These are phyloP conservation scores for Bursaphelenchus mucronatus DNA, from an alignment of 1,140 invertebrate species.

Conservation along the genomic window DNA sequence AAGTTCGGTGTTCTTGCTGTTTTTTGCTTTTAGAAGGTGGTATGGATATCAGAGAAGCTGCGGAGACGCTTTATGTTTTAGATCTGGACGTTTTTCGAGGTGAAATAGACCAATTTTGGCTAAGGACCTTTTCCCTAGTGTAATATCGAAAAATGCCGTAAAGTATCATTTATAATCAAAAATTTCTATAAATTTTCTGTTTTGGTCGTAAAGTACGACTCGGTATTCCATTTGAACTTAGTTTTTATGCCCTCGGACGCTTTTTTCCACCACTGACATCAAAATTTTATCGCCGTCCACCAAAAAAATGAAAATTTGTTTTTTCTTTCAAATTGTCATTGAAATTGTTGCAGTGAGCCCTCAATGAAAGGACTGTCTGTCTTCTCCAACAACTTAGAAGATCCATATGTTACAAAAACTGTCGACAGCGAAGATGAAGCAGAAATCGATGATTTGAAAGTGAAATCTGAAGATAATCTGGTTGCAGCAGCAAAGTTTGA, in stretches of 20 bases:
- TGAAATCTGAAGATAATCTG: constrained; percentile 33
- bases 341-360: constrained; percentile 19
- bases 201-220: too few relatives aligned
- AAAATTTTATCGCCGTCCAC: too few relatives aligned
- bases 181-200: not conserved
- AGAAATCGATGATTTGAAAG: constrained; percentile 32
- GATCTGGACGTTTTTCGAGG: constrained; percentile 19
- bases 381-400: constrained; percentile 25
- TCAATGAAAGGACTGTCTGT: constrained; percentile 38
- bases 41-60: not conserved
- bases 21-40: not conserved
- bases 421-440: constrained; percentile 38
- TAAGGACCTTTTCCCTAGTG: too few relatives aligned
- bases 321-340: not conserved
- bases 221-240: too few relatives aligned
- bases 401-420: constrained; percentile 40
- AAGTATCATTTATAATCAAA: not conserved
- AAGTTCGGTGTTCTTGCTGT: not conserved
- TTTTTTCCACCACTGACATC: too few relatives aligned
- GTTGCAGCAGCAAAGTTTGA: constrained; percentile 35
- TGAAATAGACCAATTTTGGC: too few relatives aligned
- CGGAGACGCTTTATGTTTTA: constrained; percentile 1
- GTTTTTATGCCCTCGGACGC: too few relatives aligned
- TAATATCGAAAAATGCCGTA: not conserved
- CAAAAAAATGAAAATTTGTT: too few relatives aligned